Evolutionary conservation across 2,113 vertebrate species (phyloP).

Genomic region (Anoplopoma fimbria): DNA sequence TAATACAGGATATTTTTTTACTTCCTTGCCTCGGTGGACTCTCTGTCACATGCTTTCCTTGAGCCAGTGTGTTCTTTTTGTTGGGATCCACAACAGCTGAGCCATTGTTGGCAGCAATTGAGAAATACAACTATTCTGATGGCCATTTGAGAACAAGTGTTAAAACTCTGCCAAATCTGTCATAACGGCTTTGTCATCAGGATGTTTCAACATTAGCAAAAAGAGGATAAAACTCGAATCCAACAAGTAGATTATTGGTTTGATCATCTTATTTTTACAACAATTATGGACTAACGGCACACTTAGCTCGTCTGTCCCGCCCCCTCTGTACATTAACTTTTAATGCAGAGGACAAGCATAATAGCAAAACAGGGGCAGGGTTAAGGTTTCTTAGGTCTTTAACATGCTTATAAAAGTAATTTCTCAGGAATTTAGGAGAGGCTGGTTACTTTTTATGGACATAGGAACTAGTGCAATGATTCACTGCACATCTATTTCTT

Average conservation of each 20-base stretch:
- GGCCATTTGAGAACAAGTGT: neutral
- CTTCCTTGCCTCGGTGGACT: constrained; percentile 15
- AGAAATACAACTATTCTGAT: constrained; percentile 17
- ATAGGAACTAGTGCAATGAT: neutral
- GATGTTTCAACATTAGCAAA: neutral
- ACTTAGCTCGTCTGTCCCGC: neutral
- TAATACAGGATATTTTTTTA: neutral
- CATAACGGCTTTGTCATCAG: neutral
- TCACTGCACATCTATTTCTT: neutral
- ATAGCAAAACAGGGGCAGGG: neutral
- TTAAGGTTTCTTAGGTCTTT: neutral
- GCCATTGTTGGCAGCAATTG: neutral
- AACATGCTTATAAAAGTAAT: neutral
- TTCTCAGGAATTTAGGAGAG: neutral
- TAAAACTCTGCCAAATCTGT: neutral
- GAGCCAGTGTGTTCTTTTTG: constrained; percentile 25
- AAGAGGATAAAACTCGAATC: neutral
- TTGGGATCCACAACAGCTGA: constrained; percentile 38
- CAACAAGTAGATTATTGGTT: neutral
- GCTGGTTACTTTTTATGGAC: neutral
- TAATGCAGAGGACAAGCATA: neutral
- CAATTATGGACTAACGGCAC: neutral
- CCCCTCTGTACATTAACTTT: too few species aligned
- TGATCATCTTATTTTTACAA: neutral
- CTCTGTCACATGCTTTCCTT: constrained; percentile 55